Conservation (phyloP, 2,797 vertebrate species). For the Pitangus sulphuratus region DNA sequence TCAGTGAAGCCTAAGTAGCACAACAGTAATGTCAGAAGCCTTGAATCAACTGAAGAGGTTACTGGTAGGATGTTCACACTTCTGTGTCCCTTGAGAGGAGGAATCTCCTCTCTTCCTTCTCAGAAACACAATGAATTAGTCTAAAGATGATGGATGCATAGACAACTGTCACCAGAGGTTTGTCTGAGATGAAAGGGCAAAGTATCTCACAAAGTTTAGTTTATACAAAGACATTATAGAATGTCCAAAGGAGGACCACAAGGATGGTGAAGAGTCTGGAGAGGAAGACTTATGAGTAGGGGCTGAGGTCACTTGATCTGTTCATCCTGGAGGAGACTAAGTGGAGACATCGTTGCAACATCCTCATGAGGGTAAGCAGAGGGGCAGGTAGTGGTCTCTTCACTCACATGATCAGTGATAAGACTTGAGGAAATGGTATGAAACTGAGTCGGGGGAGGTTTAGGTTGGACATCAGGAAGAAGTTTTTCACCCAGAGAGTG, state of each 20-base stretch:
- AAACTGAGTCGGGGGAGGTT: not conserved
- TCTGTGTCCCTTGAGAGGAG: not conserved
- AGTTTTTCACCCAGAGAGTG: not conserved
- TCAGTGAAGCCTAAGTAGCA: not conserved
- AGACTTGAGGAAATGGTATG: not conserved
- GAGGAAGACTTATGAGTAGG: rapidly evolving
- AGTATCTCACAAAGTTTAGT: not conserved
- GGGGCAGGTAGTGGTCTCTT: not conserved
- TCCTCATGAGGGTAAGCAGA: rapidly evolving
- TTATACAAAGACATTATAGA: not conserved
- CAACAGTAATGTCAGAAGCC: not conserved
- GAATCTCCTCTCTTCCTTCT: not conserved
- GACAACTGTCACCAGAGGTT: not conserved
- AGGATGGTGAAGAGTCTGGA: not conserved
- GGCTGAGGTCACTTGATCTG: not conserved
- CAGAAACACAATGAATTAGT: not conserved
- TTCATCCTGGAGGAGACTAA: not conserved
- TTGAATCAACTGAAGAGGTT: not conserved
- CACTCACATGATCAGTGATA: not conserved
- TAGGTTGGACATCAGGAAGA: not conserved
- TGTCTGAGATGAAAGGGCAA: not conserved
- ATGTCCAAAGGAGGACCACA: rapidly evolving
- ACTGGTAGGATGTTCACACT: not conserved
- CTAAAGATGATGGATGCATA: not conserved
- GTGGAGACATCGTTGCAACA: rapidly evolving